Conservation (phyloP, 2,888 invertebrate genomes). For the Diarsia mendica region DNA sequence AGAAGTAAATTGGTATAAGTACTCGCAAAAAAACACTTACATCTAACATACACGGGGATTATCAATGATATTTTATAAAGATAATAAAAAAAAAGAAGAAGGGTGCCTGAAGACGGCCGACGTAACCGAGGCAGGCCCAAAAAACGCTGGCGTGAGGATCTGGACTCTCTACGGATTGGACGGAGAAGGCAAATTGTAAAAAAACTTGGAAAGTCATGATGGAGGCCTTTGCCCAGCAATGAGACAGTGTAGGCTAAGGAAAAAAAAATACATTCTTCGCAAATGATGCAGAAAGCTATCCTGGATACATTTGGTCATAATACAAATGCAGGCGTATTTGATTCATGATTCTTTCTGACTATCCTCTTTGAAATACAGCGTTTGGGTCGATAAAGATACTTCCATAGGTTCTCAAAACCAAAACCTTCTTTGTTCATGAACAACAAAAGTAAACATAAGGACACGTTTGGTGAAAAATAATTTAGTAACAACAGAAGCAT, state of each 20-base stretch:
- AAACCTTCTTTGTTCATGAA: background rate
- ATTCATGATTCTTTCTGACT: background rate
- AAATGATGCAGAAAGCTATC: background rate
- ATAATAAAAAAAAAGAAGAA: no score
- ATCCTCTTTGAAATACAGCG: no score
- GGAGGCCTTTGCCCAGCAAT: no score
- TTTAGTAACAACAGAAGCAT: background rate
- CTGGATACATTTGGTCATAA: background rate
- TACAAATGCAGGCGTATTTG: background rate
- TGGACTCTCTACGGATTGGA: no score
- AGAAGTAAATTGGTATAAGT: background rate
- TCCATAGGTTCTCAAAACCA: background rate
- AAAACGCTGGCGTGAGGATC: no score
- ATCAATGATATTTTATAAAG: background rate
- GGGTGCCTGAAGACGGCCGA: no score
- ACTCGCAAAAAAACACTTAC: background rate
- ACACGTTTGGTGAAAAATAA: background rate
- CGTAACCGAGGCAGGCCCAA: no score
- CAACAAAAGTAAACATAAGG: no score
- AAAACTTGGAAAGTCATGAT: no score
- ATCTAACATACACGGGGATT: background rate
- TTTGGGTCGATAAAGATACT: background rate
- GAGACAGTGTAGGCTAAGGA: no score
- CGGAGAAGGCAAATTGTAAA: no score
- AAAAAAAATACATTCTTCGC: background rate